Evolutionary conservation across 2,888 invertebrate genomes (phyloP).

Genomic region (Quadroppia sp.): DNA sequence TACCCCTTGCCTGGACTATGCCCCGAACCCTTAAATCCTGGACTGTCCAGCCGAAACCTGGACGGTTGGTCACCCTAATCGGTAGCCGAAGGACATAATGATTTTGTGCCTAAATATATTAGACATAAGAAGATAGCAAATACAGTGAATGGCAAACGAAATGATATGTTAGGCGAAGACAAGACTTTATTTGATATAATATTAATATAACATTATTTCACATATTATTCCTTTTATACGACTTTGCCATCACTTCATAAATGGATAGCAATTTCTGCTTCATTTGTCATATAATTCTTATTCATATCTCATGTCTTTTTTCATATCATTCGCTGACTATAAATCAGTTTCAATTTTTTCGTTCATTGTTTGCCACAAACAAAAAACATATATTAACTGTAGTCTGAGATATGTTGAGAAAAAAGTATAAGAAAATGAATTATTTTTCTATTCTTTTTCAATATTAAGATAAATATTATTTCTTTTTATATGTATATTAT

Average conservation of each 20-base stretch:
- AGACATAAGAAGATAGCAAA: background rate
- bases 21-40: no score
- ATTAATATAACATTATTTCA: background rate
- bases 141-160: background rate
- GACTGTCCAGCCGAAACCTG: no score
- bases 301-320: constrained; percentile 4
- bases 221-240: background rate
- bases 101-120: no score
- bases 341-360: background rate
- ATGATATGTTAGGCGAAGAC: background rate
- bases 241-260: background rate
- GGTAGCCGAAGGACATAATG: no score
- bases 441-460: no score
- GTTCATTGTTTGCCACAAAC: background rate
- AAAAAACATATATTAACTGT: background rate
- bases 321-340: background rate
- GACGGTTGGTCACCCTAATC: no score
- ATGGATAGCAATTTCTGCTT: constrained; percentile 10
- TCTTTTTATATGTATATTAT: no score
- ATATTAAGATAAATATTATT: no score
- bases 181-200: background rate
- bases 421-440: background rate
- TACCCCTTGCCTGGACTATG: no score
- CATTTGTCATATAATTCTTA: constrained; percentile 12
- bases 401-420: background rate